phyloP scores from a whole-genome alignment of 2,888 invertebrate species.

The Phengaris arion region DNA sequence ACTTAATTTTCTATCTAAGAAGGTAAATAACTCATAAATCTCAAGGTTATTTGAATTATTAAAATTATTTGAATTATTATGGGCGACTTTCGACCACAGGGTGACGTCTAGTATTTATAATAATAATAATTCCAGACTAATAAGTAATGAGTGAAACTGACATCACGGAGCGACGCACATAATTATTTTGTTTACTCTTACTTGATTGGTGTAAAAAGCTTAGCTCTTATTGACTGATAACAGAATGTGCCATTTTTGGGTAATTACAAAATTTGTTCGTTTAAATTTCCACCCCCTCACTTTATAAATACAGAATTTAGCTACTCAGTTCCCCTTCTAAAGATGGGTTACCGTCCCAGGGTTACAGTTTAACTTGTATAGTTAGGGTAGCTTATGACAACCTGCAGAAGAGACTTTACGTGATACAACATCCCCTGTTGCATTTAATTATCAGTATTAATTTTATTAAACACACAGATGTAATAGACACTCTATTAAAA shows the following conservation, averaged over 20 bases:
- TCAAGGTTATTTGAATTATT: no score
- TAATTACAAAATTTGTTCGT: not conserved
- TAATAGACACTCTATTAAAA: not conserved
- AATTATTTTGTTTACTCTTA: not conserved
- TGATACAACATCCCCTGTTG: no score
- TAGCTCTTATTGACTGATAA: not conserved
- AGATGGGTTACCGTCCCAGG: not conserved
- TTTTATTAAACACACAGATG: no score
- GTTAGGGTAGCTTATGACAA: not conserved
- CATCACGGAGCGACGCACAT: not conserved
- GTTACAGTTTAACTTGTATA: not conserved
- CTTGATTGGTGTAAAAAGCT: constrained; percentile 5
- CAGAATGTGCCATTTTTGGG: not conserved
- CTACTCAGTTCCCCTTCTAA: not conserved
- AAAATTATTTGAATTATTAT: no score
- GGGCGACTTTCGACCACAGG: no score
- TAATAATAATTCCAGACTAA: not conserved
- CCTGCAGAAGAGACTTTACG: not conserved
- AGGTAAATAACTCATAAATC: no score
- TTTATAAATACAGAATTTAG: not conserved
- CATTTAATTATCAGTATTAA: no score
- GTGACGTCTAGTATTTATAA: no score
- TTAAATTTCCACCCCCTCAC: not conserved
- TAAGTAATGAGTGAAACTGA: not conserved
- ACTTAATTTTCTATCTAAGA: no score